Evolutionary conservation across 2,888 invertebrate species (phyloP).

Genomic region (Anaspis maculata): DNA sequence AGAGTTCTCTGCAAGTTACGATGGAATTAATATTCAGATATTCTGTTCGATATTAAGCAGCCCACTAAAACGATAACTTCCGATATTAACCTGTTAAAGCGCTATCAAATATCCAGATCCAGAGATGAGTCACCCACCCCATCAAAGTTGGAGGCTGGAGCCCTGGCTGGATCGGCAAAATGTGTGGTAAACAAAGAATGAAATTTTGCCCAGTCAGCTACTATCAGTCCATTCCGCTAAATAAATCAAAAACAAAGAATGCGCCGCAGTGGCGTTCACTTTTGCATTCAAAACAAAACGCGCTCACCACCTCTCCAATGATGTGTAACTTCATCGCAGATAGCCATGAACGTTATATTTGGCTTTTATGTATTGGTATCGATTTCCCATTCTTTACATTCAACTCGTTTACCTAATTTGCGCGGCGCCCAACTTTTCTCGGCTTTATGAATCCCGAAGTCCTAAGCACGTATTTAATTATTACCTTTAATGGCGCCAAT

Average conservation of each 20-base stretch:
- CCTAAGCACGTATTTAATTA: slow-evolving; percentile 13
- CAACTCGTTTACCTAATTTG: slow-evolving; percentile 22
- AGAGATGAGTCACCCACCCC: no score
- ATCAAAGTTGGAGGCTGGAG: no score
- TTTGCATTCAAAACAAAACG: slow-evolving; percentile 15
- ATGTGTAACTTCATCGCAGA: slow-evolving; percentile 27
- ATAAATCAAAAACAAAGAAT: no score
- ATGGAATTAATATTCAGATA: slow-evolving; percentile 21
- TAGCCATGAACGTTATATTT: slow-evolving; percentile 27
- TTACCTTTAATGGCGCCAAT: slow-evolving; percentile 10
- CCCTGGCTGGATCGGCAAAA: no score
- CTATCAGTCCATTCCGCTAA: no score
- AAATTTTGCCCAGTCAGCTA: no score
- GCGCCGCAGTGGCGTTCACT: no score
- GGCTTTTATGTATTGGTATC: slow-evolving; percentile 28
- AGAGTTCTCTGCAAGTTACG: slow-evolving; percentile 7
- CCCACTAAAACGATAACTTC: slow-evolving; percentile 22
- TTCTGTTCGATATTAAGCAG: slow-evolving; percentile 22
- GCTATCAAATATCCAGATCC: slow-evolving; percentile 19
- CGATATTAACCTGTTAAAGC: slow-evolving; percentile 23
- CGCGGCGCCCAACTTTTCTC: slow-evolving; percentile 6
- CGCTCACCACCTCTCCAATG: slow-evolving; percentile 25
- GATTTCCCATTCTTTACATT: slow-evolving; percentile 25
- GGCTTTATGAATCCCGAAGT: not conserved
- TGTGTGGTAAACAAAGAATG: no score